Evolutionary conservation across 2,888 invertebrate species (phyloP), one percentile per base, ranked within the genome.

Genomic region (Adelphocoris suturalis): DNA sequence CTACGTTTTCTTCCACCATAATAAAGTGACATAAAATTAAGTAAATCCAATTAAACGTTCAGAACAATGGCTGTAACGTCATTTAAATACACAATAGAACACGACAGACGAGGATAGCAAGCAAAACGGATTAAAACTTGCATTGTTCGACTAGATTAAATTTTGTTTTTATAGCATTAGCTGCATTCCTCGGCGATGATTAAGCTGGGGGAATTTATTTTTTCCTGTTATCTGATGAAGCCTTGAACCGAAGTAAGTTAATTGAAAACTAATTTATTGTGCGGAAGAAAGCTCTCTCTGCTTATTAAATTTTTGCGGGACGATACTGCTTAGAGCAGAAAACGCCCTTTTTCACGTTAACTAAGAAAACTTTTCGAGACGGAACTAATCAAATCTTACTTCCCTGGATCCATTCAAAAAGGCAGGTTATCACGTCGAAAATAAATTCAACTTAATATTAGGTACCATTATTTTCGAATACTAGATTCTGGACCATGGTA

Each of bases 191-290:
- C 37, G 7, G 37, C 52, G n/a, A 81, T 81, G 82, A 82, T 82
- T n/a, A 27, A 52, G 23, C 23, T 52, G 11, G 52, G 12, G 48
- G 81, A 82, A 52, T 82, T 82, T 52, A 82, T 19, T 52, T 52
- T 37, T 52, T 55, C 82, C 13, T 12, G 48, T 82, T 82, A 48
- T 82, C 52, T 27, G 82, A 52, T 82, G 14, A 85, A 61, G 46
- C 27, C 82, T 82, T 82, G 55, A 47, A 55, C 85, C 55, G 52
- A 86, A 75, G 75, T 86, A n/a, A 75, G 86, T 86, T 86, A 86
- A 75, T 86, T 86, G 75, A 86, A 86, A 86, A 75, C 86, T 86
- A 86, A 86, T 86, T 86, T 86, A 86, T 86, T 75, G 86, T 47
- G 76, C 47, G 48, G 76, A 47, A 28, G 85, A 85, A 85, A 85